These are phyloP conservation scores for Zaprionus gabonicus DNA, from an alignment of 1,140 invertebrate species.

Conservation along the genomic window DNA sequence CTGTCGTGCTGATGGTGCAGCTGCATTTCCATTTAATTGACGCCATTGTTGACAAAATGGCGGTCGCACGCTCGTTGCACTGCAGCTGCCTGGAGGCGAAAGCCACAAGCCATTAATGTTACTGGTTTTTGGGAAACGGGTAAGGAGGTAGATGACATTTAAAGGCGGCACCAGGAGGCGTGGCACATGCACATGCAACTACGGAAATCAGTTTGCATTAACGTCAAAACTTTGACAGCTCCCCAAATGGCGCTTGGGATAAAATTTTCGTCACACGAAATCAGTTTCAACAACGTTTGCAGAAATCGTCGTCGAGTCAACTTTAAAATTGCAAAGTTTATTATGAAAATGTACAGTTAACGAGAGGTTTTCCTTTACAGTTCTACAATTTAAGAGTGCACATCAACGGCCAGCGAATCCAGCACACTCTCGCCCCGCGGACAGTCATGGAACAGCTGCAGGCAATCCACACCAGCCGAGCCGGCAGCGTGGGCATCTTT, in stretches of 20 bases:
- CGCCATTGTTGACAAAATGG: slow-evolving; percentile 82
- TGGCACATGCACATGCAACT: slow-evolving; percentile 11
- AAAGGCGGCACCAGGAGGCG: neutral
- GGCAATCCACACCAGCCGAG: slow-evolving; percentile 62
- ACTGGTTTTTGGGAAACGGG: slow-evolving; percentile 18
- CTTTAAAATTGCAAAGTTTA: slow-evolving; percentile 13
- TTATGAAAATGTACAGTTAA: neutral
- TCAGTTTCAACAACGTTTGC: slow-evolving; percentile 1
- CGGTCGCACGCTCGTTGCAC: slow-evolving; percentile 61
- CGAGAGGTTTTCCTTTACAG: neutral
- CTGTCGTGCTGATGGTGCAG: slow-evolving; percentile 35
- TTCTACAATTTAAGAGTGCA: slow-evolving; percentile 16
- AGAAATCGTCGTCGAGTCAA: slow-evolving; percentile 1
- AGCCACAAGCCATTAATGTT: slow-evolving; percentile 72
- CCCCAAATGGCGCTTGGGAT: slow-evolving; percentile 7
- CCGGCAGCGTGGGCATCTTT: slow-evolving; percentile 60
- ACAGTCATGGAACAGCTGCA: slow-evolving; percentile 48
- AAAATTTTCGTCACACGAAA: slow-evolving; percentile 3
- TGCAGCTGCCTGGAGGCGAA: slow-evolving; percentile 24
- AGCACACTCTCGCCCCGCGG: slow-evolving; percentile 62
- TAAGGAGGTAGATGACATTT: slow-evolving; percentile 16
- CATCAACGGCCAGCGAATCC: slow-evolving; percentile 61
- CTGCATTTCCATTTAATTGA: slow-evolving; percentile 82
- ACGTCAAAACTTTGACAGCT: slow-evolving; percentile 38
- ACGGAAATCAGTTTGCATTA: slow-evolving; percentile 52